phyloP scores from a whole-genome alignment of 2,113 vertebrate genomes.

The Paradisaea rubra region DNA sequence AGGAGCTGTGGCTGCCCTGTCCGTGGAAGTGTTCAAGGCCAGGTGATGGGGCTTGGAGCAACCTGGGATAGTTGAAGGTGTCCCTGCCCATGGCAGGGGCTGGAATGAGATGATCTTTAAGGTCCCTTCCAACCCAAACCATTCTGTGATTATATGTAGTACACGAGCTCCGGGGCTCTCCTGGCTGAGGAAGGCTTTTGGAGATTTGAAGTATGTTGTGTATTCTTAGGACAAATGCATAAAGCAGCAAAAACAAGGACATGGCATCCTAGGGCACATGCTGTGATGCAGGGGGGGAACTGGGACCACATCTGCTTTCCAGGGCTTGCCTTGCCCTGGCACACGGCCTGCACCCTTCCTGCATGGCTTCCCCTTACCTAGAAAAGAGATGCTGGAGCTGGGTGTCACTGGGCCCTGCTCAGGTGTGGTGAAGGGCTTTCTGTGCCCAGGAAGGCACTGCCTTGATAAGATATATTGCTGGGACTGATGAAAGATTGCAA shows the following conservation, averaged over 20 bases:
- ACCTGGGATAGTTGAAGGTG: background rate
- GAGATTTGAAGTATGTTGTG: background rate
- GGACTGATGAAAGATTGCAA: background rate
- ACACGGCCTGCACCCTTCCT: background rate
- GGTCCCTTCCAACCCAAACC: background rate
- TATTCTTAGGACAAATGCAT: background rate
- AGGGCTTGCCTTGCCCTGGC: background rate
- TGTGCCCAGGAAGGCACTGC: background rate
- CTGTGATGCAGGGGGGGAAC: too few relatives aligned
- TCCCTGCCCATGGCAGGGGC: background rate
- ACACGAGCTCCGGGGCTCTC: background rate
- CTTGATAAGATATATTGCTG: background rate
- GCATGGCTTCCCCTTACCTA: background rate
- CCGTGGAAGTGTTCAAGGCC: background rate
- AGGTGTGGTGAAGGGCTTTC: background rate
- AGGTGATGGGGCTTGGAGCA: rapidly evolving
- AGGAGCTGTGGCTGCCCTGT: background rate
- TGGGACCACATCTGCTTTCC: background rate
- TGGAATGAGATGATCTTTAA: background rate
- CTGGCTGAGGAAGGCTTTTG: background rate
- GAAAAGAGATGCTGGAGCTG: background rate
- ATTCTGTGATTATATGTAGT: background rate
- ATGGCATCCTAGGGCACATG: rapidly evolving
- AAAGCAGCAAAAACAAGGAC: background rate
- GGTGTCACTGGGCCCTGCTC: too few relatives aligned